phyloP scores from a whole-genome alignment of 2,113 vertebrate genomes.

The sheep (Ovis aries) region DNA sequence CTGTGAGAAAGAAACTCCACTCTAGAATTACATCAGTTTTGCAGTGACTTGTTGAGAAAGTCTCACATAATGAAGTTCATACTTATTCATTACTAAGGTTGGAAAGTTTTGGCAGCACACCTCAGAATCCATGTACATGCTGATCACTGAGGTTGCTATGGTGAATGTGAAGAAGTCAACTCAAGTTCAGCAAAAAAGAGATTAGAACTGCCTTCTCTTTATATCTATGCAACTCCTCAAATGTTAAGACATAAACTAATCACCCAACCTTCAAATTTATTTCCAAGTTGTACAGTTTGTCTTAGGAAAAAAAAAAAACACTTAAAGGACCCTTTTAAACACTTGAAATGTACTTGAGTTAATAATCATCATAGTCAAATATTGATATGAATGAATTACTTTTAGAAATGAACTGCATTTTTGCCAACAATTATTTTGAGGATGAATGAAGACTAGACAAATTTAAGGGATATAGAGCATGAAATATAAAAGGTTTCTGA shows the following conservation, averaged over 20 bases:
- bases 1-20: background rate
- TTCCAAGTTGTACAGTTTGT: background rate
- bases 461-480: background rate
- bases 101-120: background rate
- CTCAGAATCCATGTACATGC: background rate
- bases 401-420: constrained; percentile 39
- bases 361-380: constrained; percentile 18
- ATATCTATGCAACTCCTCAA: background rate
- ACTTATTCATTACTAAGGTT: constrained; percentile 11
- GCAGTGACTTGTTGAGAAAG: constrained; percentile 37
- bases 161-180: constrained; percentile 37
- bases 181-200: constrained; percentile 47
- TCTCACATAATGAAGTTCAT: background rate
- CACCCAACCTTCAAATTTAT: background rate
- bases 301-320: background rate
- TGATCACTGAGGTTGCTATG: constrained; percentile 37
- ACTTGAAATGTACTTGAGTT: constrained; percentile 12
- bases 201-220: constrained; percentile 2
- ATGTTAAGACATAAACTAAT: constrained; percentile 3
- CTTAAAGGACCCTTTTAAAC: background rate
- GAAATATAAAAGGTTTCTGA: constrained; percentile 33
- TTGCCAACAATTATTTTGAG: constrained; percentile 45
- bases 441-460: constrained; percentile 30
- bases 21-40: background rate
- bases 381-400: constrained; percentile 43